These are phyloP conservation scores for Rhadina sibilatrix DNA, from an alignment of 2,113 vertebrate genomes.

Conservation along the genomic window DNA sequence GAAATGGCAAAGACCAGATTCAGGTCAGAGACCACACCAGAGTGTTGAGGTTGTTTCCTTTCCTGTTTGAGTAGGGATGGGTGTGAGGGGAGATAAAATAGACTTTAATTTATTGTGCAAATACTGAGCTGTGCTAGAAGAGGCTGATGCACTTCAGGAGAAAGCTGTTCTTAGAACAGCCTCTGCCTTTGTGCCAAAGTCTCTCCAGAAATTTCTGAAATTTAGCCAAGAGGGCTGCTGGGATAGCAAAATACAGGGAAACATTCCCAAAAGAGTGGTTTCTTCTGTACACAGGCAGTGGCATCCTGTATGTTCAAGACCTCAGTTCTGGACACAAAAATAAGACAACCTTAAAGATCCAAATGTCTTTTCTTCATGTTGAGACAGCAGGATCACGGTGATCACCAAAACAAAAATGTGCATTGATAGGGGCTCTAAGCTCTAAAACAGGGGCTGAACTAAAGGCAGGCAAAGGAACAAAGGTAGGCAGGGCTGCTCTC, in stretches of 20 bases:
- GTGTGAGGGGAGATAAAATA: neutral
- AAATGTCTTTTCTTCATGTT: neutral
- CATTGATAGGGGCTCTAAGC: neutral
- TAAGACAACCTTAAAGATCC: neutral
- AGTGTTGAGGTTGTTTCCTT: neutral
- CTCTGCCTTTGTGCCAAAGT: neutral
- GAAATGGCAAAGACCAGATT: neutral
- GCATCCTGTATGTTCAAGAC: neutral
- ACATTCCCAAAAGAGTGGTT: neutral
- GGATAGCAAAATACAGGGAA: neutral
- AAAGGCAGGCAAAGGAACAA: neutral
- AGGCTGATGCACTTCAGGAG: neutral
- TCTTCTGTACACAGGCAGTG: neutral
- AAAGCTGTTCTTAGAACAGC: neutral
- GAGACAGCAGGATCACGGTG: neutral
- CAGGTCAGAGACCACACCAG: neutral
- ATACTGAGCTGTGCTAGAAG: neutral
- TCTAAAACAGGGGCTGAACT: neutral
- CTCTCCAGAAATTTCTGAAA: neutral
- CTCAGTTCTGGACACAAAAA: neutral
- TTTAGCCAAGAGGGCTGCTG: neutral
- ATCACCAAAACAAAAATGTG: neutral
- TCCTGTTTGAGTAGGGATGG: neutral
- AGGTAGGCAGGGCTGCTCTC: neutral
- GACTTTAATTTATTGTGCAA: neutral